phyloP scores from a whole-genome alignment of 1,140 invertebrate genomes.

The Caenorhabditis tropicalis region DNA sequence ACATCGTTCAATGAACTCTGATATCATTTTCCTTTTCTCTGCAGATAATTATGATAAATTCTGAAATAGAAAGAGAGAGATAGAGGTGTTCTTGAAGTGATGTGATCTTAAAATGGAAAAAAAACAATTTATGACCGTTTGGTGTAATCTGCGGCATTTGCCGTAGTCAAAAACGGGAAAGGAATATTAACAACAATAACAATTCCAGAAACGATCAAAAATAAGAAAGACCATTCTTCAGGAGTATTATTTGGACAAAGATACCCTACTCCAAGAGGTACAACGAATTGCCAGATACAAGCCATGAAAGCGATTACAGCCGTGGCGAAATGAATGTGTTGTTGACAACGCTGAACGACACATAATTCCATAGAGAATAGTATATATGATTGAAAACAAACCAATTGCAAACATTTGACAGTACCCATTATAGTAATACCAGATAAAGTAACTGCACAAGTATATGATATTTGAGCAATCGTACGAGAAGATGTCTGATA shows the following conservation, averaged over 20 bases:
- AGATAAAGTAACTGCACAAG: conserved; percentile 61
- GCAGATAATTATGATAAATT: no score
- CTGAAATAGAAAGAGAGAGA: no score
- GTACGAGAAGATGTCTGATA: conserved; percentile 24
- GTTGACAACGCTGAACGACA: neutral
- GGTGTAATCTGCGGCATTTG: neutral
- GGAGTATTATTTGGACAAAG: conserved; percentile 28
- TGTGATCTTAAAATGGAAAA: no score
- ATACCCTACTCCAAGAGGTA: conserved; percentile 39
- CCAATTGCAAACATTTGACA: conserved; percentile 62
- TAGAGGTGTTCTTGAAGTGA: no score
- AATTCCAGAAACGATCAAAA: conserved; percentile 18
- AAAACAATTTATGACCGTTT: neutral
- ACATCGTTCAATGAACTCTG: no score
- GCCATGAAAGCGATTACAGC: conserved; percentile 2
- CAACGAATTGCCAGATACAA: conserved; percentile 11
- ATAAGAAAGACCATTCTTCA: conserved; percentile 38
- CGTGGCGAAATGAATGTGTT: conserved; percentile 20
- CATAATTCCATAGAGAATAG: neutral
- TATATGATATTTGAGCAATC: conserved; percentile 58
- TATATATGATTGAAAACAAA: conserved; percentile 18
- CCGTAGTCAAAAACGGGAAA: conserved; percentile 19
- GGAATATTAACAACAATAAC: conserved; percentile 30
- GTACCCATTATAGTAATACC: conserved; percentile 65
- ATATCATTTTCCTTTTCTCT: no score